phyloP scores from a whole-genome alignment of 2,797 vertebrate genomes.

The Ceryle rudis region DNA sequence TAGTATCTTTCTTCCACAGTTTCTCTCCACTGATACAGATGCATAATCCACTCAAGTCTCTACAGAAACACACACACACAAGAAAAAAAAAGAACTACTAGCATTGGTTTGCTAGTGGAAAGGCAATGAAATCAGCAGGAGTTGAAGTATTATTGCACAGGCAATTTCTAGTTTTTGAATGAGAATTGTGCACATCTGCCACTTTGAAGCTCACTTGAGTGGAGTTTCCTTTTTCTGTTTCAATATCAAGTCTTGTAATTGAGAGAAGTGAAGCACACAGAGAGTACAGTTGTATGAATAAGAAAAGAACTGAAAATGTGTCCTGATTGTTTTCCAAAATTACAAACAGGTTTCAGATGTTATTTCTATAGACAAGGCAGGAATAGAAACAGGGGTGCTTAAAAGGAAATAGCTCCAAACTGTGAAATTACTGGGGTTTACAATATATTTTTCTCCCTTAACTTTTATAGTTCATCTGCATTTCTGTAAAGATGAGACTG shows the following conservation, averaged over 20 bases:
- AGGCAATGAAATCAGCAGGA: slow-evolving; percentile 4
- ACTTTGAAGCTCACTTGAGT: slow-evolving; percentile 63
- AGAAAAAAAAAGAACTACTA: background rate
- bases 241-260: slow-evolving; percentile 66
- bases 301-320: slow-evolving; percentile 64
- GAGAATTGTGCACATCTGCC: slow-evolving; percentile 63
- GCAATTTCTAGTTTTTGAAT: slow-evolving; percentile 45
- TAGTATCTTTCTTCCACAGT: background rate
- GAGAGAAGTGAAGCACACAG: slow-evolving; percentile 57
- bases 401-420: slow-evolving; percentile 42
- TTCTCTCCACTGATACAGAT: background rate
- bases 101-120: background rate
- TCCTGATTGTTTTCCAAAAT: slow-evolving; percentile 71
- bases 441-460: background rate
- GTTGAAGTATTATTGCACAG: slow-evolving; percentile 29
- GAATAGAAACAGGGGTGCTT: slow-evolving; percentile 41
- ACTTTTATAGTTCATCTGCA: slow-evolving; percentile 33
- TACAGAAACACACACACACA: background rate
- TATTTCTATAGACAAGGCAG: slow-evolving; percentile 47
- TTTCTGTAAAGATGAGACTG: background rate
- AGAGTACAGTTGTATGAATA: slow-evolving; percentile 55
- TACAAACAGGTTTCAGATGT: slow-evolving; percentile 67
- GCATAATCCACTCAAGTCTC: background rate
- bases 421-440: slow-evolving; percentile 26
- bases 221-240: slow-evolving; percentile 42